phyloP scores from a whole-genome alignment of 2,797 vertebrate genomes.

The Eulemur coronatus region DNA sequence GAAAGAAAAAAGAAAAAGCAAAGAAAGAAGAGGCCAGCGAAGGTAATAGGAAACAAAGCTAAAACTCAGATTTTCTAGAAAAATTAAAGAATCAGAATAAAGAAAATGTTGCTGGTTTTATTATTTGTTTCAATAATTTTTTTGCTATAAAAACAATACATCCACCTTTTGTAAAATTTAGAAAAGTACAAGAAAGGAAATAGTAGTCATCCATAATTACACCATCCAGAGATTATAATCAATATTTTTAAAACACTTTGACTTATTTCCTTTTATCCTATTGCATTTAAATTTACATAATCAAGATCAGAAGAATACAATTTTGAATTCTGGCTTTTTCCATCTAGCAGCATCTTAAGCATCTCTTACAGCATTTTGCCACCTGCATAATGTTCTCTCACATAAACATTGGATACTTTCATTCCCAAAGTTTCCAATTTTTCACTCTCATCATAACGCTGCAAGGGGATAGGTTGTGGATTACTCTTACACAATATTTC shows the following conservation, averaged over 20 bases:
- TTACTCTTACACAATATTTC: not conserved
- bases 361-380: not conserved
- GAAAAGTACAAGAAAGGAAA: not conserved
- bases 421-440: not conserved
- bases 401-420: not conserved
- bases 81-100: not conserved
- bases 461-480: not conserved
- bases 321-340: not conserved
- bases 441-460: not conserved
- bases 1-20: not conserved
- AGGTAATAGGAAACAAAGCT: not conserved
- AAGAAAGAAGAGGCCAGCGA: not conserved
- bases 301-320: not conserved
- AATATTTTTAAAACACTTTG: not conserved
- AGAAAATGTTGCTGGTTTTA: not conserved
- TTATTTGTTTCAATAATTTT: not conserved
- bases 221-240: not conserved
- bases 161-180: not conserved
- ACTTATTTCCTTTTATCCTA: not conserved
- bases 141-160: not conserved
- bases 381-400: not conserved
- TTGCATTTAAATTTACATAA: conserved; percentile 2
- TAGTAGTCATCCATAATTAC: not conserved
- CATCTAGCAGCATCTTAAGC: not conserved
- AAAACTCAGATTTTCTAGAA: not conserved